Evolutionary conservation across 2,888 invertebrate genomes (phyloP).

Genomic region (Maniola hyperantus): DNA sequence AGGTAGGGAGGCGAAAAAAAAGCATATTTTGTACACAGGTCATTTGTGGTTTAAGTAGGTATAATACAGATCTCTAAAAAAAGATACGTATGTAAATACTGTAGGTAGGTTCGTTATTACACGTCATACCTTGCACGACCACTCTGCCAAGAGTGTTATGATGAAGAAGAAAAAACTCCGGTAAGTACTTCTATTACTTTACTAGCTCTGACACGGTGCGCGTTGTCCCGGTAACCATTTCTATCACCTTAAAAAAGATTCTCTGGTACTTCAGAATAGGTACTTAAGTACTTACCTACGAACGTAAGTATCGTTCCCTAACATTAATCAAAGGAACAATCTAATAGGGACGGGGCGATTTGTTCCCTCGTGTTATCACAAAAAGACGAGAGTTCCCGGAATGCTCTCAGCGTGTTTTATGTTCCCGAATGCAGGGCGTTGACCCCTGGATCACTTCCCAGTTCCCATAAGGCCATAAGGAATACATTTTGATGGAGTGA

Average conservation of each 20-base stretch:
- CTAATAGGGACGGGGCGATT: slow-evolving; percentile 33
- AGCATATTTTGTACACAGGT: no score
- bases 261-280: neutral
- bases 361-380: slow-evolving; percentile 33
- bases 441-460: slow-evolving; percentile 40
- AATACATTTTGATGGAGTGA: neutral
- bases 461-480: slow-evolving; percentile 18
- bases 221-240: no score
- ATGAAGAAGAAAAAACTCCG: no score
- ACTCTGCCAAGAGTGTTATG: no score
- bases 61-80: no score
- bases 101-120: no score
- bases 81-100: no score
- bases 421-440: slow-evolving; percentile 38
- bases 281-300: neutral
- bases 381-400: slow-evolving; percentile 33
- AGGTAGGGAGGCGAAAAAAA: no score
- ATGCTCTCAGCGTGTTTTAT: slow-evolving; percentile 37
- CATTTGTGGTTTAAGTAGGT: no score
- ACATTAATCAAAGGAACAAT: slow-evolving; percentile 30
- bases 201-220: no score
- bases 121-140: no score
- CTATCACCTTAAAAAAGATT: neutral
- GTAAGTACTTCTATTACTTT: no score
- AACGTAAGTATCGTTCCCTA: slow-evolving; percentile 4